A percentile compares a stretch with the other conserved stretches of the same genome.
phyloP scores from a whole-genome alignment of 2,797 vertebrate species.

The Sebastes glaucus region DNA sequence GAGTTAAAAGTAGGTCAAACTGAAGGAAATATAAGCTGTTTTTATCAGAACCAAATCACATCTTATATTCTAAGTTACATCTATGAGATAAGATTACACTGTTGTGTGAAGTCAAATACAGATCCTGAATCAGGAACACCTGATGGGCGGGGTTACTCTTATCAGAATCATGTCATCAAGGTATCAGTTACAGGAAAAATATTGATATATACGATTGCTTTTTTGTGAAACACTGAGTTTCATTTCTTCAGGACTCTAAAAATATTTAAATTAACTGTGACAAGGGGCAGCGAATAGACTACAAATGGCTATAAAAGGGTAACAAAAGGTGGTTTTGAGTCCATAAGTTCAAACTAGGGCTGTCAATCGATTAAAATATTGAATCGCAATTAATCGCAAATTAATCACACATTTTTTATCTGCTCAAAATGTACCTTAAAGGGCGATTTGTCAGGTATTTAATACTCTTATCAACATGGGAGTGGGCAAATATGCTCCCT shows the following conservation, averaged over 20 bases:
- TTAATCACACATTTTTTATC: no score
- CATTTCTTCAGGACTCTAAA: neutral
- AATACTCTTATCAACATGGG: no score
- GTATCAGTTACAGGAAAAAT: neutral
- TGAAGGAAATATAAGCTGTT: neutral
- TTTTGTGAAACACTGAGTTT: neutral
- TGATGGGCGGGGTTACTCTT: no score
- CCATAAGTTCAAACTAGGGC: no score
- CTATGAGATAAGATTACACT: neutral
- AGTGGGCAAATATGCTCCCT: no score
- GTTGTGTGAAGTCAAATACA: neutral
- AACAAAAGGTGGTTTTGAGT: neutral
- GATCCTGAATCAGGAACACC: neutral
- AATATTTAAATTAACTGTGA: neutral
- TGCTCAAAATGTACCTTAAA: no score
- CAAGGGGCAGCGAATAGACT: no score
- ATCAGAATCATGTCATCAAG: neutral
- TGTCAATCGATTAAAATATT: no score
- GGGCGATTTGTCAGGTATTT: no score
- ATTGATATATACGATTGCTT: neutral
- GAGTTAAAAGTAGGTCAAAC: constrained; percentile 30
- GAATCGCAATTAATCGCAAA: no score
- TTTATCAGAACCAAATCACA: neutral
- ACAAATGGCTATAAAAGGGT: neutral
- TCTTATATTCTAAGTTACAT: neutral